Base-by-base conservation (phyloP, 2,113 vertebrate species). In the Tonatia bakeri region DNA sequence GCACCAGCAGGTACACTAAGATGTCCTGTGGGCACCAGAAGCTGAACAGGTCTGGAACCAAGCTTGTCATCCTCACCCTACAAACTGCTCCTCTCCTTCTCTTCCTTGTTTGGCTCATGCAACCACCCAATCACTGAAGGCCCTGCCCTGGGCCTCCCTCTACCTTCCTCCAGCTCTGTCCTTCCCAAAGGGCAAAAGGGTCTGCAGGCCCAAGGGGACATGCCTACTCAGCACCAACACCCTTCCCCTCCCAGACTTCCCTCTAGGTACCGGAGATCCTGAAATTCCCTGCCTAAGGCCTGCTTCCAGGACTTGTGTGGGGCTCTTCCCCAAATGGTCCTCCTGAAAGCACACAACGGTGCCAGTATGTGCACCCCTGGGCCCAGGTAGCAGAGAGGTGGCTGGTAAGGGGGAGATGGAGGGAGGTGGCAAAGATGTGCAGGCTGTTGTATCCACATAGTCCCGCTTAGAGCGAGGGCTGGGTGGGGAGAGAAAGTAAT, bases 291-390 rank as follows among this genome's bases (percentile, higher is more conserved):
- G 10, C 22, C 22, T 54, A 10, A 8, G 75, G 70, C 6, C 79
- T 45, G 36, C n/a, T 40, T 61, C 61, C 31, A n/a, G 65, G 12
- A 22, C 24, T 19, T 67, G 22, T 28, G n/a, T 45, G 5, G 12
- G 20, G 1, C 12, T 5, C 70, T 87, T 70, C 56, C 40, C 31
- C 16, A 40, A 26, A 8, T 15, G 31, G 36, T 38, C 50, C 65
- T 84, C 33, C 95, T 45, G 15, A 56, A 26, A 19, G 33, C 70
- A 90, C 28, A 36, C 17, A 54, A 19, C 33, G 33, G 1, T 22
- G 9, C 47, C 47, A 45, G 1, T 0, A 0, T 11, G 33, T 5
- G 8, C 8, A 59, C 47, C 38, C 38, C 7, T 7, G 3, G 16
- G 3, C 19, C 81, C 26, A 45, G 28, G 43, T 14, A 47, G 19